These are phyloP conservation scores for Dendrolimus kikuchii DNA, from an alignment of 1,140 invertebrate species.

Conservation along the genomic window DNA sequence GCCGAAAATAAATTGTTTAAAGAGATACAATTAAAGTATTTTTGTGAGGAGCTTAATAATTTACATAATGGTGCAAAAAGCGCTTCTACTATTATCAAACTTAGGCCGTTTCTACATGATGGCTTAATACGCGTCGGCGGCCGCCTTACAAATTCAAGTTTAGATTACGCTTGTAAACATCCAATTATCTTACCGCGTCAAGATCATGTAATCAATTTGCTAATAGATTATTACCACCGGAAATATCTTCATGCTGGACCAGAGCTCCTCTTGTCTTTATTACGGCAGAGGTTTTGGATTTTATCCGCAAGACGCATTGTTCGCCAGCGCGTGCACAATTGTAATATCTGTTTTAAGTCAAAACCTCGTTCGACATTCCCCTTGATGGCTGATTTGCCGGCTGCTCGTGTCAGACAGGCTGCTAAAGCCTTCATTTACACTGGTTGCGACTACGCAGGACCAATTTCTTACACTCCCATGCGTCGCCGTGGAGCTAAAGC, in stretches of 20 bases:
- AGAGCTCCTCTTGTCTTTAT: slow-evolving; percentile 16
- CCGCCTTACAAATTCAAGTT: slow-evolving; percentile 29
- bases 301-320: slow-evolving; percentile 14
- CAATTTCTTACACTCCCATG: no score
- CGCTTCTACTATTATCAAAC: slow-evolving; percentile 2
- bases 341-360: slow-evolving; percentile 12
- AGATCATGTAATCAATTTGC: slow-evolving; percentile 19
- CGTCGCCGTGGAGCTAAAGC: no score
- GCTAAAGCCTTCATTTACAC: no score
- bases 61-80: background rate
- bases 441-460: no score
- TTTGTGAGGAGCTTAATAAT: background rate
- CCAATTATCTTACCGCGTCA: slow-evolving; percentile 15
- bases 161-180: slow-evolving; percentile 15
- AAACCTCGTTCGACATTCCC: no score
- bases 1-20: background rate
- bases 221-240: slow-evolving; percentile 32
- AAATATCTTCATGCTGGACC: slow-evolving; percentile 29
- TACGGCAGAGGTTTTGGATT: slow-evolving; percentile 38
- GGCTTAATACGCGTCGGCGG: slow-evolving; percentile 49
- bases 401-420: no score
- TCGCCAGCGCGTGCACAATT: slow-evolving; percentile 9
- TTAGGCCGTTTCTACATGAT: slow-evolving; percentile 40
- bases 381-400: no score
- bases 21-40: background rate